Evolutionary conservation across 2,113 vertebrate genomes (phyloP).

Genomic region (Cinclus cinclus): DNA sequence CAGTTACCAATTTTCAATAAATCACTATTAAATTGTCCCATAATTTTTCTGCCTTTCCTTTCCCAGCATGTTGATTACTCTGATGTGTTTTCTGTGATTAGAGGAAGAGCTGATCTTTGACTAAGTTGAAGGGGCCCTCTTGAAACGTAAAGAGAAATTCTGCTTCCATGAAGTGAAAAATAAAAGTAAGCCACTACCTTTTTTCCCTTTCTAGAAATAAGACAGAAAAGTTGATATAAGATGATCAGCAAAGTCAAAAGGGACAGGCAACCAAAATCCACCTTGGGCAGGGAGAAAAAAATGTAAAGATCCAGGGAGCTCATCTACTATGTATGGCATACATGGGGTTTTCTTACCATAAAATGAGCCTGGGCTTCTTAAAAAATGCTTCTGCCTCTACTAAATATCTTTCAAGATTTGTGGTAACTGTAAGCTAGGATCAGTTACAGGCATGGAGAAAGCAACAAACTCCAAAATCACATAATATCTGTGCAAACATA

Average conservation of each 20-base stretch:
- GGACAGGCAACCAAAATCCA: background rate
- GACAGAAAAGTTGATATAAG: background rate
- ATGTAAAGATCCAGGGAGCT: background rate
- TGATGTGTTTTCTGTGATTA: slow-evolving; percentile 43
- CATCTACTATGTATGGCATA: background rate
- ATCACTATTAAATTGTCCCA: slow-evolving; percentile 54
- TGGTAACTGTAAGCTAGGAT: background rate
- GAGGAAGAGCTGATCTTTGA: slow-evolving; percentile 4
- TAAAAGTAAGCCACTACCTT: background rate
- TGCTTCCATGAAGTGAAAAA: background rate
- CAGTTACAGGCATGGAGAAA: background rate
- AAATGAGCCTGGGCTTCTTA: background rate
- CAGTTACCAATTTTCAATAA: slow-evolving; percentile 57
- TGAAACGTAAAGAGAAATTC: background rate
- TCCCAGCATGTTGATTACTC: slow-evolving; percentile 12
- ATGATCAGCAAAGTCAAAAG: background rate
- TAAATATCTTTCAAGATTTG: background rate
- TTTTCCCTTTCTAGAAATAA: background rate
- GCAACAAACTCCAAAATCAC: background rate
- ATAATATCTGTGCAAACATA: background rate
- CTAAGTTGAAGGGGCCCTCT: background rate
- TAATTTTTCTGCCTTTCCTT: slow-evolving; percentile 39
- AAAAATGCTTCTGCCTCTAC: background rate
- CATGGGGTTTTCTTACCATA: fast-evolving
- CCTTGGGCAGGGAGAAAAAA: background rate